phyloP scores from a whole-genome alignment of 2,797 vertebrate genomes.

The Rhabdophis nuchalis region DNA sequence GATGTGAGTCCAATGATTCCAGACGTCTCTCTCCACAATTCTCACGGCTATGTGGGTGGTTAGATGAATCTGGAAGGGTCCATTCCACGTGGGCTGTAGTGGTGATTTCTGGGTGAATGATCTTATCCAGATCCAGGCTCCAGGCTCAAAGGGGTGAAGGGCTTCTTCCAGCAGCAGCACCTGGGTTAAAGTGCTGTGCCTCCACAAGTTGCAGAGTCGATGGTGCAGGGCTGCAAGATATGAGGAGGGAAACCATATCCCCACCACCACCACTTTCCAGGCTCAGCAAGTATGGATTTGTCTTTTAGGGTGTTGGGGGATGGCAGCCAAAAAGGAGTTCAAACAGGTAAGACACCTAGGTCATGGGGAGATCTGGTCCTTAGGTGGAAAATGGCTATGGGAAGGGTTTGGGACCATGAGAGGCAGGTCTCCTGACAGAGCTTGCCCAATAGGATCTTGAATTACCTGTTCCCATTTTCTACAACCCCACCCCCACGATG shows the following conservation, averaged over 20 bases:
- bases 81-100: background rate
- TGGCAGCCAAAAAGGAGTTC: background rate
- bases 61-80: background rate
- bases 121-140: background rate
- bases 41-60: background rate
- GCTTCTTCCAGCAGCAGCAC: too few species aligned
- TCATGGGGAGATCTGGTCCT: background rate
- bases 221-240: too few species aligned
- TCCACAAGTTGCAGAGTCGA: too few species aligned
- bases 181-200: too few species aligned
- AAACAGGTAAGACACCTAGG: background rate
- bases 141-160: too few species aligned
- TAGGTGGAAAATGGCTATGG: background rate
- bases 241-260: too few species aligned
- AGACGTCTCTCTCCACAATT: background rate
- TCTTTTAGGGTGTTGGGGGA: background rate
- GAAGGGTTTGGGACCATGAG: background rate
- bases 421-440: background rate
- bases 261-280: background rate
- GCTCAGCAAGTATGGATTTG: background rate
- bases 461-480: background rate
- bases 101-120: background rate
- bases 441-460: background rate
- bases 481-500: rapidly evolving
- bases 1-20: background rate